Percentiles rank a stretch among this genome's conserved stretches.
Conservation (phyloP, 1,140 invertebrate genomes). For the Gerris buenoi region DNA sequence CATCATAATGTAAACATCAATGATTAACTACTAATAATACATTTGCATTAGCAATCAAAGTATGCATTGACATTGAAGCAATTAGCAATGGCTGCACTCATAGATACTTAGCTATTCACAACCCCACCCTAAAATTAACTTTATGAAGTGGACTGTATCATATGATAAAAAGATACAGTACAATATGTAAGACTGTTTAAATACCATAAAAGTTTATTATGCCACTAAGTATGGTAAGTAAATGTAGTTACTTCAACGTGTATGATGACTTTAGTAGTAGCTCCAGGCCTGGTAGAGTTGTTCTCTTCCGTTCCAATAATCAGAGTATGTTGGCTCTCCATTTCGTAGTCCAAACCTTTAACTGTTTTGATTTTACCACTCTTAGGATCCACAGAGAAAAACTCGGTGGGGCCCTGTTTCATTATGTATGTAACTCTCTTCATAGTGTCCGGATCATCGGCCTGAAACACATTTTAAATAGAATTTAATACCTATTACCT, state of each 20-base stretch:
- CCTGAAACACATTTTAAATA: slow-evolving; percentile 37
- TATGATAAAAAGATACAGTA: no score
- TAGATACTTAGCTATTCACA: no score
- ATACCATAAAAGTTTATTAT: not conserved
- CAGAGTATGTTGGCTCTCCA: slow-evolving; percentile 51
- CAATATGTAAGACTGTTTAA: no score
- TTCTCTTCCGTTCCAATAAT: slow-evolving; percentile 70
- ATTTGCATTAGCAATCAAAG: no score
- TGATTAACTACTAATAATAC: no score
- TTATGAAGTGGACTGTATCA: no score
- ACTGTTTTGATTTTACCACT: slow-evolving; percentile 60
- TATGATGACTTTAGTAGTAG: slow-evolving; percentile 57
- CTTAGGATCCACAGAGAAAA: slow-evolving; percentile 66
- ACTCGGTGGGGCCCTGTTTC: slow-evolving; percentile 57
- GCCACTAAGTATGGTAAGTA: no score
- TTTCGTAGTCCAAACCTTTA: slow-evolving; percentile 62
- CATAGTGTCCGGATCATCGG: slow-evolving; percentile 64
- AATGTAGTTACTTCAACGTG: slow-evolving; percentile 48
- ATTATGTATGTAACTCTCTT: slow-evolving; percentile 68
- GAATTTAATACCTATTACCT: no score
- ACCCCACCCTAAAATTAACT: no score
- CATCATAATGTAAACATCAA: no score
- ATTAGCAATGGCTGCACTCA: no score
- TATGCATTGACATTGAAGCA: no score
- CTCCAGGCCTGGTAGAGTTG: slow-evolving; percentile 44